These are phyloP conservation scores for Bombus affinis DNA, from an alignment of 1,140 invertebrate species.

Conservation along the genomic window DNA sequence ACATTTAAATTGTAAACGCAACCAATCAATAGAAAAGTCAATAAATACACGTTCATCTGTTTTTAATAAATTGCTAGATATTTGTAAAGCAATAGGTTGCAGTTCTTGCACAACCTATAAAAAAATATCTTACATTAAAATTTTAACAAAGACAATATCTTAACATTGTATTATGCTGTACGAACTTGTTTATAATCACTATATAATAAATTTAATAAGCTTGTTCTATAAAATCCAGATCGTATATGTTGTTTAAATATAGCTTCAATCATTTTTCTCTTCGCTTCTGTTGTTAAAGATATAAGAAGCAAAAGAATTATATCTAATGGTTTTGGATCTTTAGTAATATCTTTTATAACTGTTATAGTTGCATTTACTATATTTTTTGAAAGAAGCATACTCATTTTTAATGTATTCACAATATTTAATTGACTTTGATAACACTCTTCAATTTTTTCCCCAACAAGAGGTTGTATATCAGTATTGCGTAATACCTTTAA, in stretches of 20 bases:
- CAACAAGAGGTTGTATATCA: constrained; percentile 73
- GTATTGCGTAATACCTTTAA: constrained; percentile 70
- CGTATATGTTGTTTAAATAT: constrained; percentile 74
- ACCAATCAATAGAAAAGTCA: constrained; percentile 78
- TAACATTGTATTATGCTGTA: neutral
- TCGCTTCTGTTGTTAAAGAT: constrained; percentile 57
- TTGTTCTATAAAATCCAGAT: constrained; percentile 74
- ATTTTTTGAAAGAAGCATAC: constrained; percentile 70
- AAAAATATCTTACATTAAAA: constrained; percentile 8
- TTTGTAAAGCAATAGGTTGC: constrained; percentile 69
- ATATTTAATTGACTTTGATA: constrained; percentile 74
- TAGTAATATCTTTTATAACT: constrained; percentile 66
- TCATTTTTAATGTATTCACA: constrained; percentile 73
- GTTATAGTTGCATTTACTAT: constrained; percentile 65
- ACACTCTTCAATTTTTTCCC: constrained; percentile 72
- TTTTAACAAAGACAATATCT: neutral
- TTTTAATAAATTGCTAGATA: constrained; percentile 75
- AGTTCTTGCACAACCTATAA: constrained; percentile 72
- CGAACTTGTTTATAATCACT: constrained; percentile 68
- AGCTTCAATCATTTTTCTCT: constrained; percentile 71
- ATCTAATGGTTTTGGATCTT: constrained; percentile 74
- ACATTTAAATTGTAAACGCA: constrained; percentile 73
- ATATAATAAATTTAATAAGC: constrained; percentile 69
- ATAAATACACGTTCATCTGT: constrained; percentile 68
- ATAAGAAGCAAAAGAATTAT: constrained; percentile 75